Base-by-base conservation (phyloP, 1,140 invertebrate species). In the Brachionus rubens region DNA sequence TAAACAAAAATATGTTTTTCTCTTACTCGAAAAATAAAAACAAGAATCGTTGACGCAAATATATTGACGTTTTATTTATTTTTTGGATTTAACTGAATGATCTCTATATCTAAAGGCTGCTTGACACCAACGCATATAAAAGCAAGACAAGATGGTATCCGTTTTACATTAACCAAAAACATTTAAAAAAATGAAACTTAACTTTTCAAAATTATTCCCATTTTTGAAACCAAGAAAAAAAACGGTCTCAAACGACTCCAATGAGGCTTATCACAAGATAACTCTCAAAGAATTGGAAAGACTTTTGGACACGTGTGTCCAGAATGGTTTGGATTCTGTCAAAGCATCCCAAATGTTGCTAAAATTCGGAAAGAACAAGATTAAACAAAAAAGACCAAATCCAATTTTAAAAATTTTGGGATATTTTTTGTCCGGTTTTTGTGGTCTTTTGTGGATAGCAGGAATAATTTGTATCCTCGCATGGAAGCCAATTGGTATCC, bases 391-490 rank as follows among this genome's bases (percentile, higher is more conserved):
- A 43, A 65, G 43, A 65, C 16, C 14, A 43, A 65, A 65, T 65
- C 59, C 59, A 65, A 7, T 65, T 0, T 12, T 28, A 43, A 65
- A 65, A 65, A 21, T 65, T 12, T 2, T 65, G 9, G 41, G 59
- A n/a, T 65, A 65, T 14, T 65, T 65, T 65, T 65, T 65, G 2
- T 43, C 59, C 6, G 59, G 59, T 28, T 65, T 65, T 21, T 65
- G 59, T 65, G n/a, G 36, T 41, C 30, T 65, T 7, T 43, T 65
- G 24, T 65, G 59, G 59, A 65, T 65, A 19, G 59, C 59, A 65
- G 59, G 36, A 14, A 65, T 65, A 43, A 24, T 65, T 9, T 65
- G 59, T 46, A 65, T 65, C 10, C 40, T 65, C 9, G 59, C 59
- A 24, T 65, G 59, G 59, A 65, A 65, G 21, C 59, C 59, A 3